Percentiles rank a stretch among this genome's conserved stretches.
These are phyloP conservation scores for Cyprichromis sp. DNA, from an alignment of 2,113 vertebrate species.

Conservation along the genomic window DNA sequence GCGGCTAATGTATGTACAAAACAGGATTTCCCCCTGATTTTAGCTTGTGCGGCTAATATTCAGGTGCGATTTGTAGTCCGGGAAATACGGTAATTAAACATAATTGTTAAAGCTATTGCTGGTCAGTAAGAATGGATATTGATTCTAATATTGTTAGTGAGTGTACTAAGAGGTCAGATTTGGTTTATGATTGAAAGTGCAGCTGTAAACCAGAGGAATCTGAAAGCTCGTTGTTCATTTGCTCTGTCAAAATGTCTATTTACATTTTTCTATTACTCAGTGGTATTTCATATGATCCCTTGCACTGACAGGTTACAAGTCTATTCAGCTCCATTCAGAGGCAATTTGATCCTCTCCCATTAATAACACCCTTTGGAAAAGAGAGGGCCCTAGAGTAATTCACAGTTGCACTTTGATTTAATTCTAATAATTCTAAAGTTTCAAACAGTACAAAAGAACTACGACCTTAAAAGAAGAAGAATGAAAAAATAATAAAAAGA, in stretches of 20 bases:
- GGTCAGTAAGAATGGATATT: neutral
- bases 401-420: neutral
- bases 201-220: neutral
- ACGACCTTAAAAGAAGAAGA: neutral
- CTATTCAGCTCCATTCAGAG: neutral
- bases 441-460: neutral
- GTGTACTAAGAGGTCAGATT: neutral
- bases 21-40: no score
- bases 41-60: no score
- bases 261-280: neutral
- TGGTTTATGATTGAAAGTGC: neutral
- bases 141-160: neutral
- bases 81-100: neutral
- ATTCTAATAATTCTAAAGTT: neutral
- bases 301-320: neutral
- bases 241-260: neutral
- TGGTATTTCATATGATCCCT: neutral
- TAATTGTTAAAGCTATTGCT: neutral
- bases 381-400: neutral
- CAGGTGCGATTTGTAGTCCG: no score
- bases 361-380: neutral
- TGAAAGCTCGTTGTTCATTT: neutral
- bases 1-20: no score
- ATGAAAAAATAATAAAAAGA: neutral
- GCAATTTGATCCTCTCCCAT: neutral